Conservation (phyloP, 1,140 invertebrate genomes). For the Eumeta japonica region DNA sequence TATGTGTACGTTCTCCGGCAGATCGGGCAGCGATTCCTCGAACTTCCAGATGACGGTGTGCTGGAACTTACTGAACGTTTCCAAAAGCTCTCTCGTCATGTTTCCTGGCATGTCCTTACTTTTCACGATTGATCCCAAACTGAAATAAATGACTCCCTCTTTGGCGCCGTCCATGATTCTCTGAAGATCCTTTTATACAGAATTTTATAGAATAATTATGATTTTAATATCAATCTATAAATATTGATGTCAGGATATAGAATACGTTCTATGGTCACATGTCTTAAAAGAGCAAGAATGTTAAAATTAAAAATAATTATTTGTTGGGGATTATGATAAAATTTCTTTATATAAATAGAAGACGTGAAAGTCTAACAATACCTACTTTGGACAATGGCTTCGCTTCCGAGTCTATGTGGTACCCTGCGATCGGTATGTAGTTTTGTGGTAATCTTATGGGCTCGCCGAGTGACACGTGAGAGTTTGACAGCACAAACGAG, state of each 20-base stretch:
- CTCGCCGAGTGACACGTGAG: no score
- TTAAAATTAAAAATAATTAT: no score
- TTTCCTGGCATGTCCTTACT: no score
- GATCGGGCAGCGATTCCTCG: conserved; percentile 13
- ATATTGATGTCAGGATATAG: no score
- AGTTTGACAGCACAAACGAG: no score
- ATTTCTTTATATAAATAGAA: neutral
- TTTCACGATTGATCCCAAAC: conserved; percentile 61
- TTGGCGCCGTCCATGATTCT: conserved; percentile 52
- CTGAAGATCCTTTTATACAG: conserved; percentile 28
- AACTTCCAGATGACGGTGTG: conserved; percentile 26
- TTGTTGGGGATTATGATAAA: no score
- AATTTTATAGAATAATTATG: conserved; percentile 3
- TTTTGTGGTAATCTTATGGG: conserved; percentile 20
- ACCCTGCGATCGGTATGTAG: conserved; percentile 18
- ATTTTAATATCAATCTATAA: no score
- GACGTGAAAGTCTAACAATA: neutral
- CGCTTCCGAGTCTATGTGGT: no score
- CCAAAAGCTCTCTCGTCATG: conserved; percentile 14
- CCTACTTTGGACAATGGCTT: conserved; percentile 21
- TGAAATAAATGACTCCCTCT: conserved; percentile 63
- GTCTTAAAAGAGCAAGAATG: no score
- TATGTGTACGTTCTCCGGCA: conserved; percentile 22
- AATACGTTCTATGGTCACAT: no score
- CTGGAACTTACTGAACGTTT: conserved; percentile 17